Percentiles rank a stretch among this genome's conserved stretches.
Evolutionary conservation across 2,888 invertebrate genomes (phyloP).

Genomic region (Dynastes hyllus): DNA sequence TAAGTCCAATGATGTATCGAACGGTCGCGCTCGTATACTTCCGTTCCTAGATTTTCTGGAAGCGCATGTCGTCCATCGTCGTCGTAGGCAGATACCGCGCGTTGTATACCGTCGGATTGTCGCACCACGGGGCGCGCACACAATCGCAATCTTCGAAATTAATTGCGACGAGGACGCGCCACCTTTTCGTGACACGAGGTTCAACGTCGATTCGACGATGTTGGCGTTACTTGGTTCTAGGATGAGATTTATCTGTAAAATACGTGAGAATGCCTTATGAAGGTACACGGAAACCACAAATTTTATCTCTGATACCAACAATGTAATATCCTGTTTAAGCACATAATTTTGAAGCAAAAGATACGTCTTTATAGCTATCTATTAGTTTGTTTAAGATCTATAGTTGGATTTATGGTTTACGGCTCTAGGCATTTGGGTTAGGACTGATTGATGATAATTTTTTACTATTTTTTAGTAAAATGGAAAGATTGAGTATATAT

Average conservation of each 20-base stretch:
- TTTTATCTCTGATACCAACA: no score
- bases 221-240: neutral
- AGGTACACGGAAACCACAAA: neutral
- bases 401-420: no score
- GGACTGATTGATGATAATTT: no score
- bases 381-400: no score
- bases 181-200: conserved; percentile 28
- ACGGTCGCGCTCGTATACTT: conserved; percentile 61
- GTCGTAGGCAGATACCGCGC: neutral
- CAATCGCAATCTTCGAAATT: conserved; percentile 47
- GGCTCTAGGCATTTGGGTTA: no score
- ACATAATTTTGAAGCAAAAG: no score
- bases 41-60: conserved; percentile 58
- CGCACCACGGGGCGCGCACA: conserved; percentile 22
- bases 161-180: conserved; percentile 30
- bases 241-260: neutral
- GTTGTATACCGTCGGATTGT: conserved; percentile 27
- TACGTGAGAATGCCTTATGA: conserved; percentile 2
- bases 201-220: conserved; percentile 23
- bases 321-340: no score
- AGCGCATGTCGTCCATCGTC: conserved; percentile 51
- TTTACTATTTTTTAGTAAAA: no score
- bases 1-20: conserved; percentile 59
- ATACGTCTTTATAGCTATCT: no score
- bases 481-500: no score